phyloP scores from a whole-genome alignment of 2,797 vertebrate species.

The Gallinago stenura region DNA sequence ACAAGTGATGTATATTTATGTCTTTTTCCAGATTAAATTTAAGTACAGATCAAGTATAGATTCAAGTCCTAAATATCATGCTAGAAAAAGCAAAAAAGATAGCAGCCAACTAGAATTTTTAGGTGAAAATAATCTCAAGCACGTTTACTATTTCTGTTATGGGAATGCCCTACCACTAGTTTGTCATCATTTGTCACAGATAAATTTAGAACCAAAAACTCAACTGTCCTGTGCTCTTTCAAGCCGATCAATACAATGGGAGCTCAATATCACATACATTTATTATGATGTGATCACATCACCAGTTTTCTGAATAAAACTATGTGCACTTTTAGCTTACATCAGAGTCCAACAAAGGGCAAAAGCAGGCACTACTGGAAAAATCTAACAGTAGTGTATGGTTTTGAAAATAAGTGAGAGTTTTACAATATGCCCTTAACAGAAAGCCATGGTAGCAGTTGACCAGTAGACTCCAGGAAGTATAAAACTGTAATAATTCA shows the following conservation, averaged over 20 bases:
- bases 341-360: not conserved
- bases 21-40: not conserved
- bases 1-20: not conserved
- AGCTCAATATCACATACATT: not conserved
- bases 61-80: not conserved
- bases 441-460: not conserved
- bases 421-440: not conserved
- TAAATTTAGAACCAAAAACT: not conserved
- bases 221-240: not conserved
- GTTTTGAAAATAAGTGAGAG: not conserved
- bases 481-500: not conserved
- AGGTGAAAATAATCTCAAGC: not conserved
- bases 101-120: not conserved
- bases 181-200: not conserved
- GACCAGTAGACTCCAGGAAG: not conserved
- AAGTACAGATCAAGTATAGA: not conserved
- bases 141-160: not conserved
- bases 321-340: not conserved
- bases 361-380: not conserved
- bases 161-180: not conserved
- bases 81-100: not conserved
- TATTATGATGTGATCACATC: not conserved
- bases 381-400: not conserved
- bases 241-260: accelerated
- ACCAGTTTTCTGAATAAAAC: not conserved